Conservation (phyloP, 2,888 invertebrate species). For the Athalia cordata region DNA sequence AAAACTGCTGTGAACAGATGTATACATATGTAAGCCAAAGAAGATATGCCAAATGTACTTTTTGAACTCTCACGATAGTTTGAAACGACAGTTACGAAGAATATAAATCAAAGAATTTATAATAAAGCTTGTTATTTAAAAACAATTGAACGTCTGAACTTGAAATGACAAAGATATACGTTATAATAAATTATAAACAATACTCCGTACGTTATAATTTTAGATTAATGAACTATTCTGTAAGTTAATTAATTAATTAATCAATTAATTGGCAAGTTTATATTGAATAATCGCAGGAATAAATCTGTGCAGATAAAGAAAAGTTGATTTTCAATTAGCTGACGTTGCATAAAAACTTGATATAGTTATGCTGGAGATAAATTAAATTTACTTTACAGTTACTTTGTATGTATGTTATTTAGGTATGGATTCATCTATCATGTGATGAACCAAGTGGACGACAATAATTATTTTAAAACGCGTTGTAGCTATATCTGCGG, state of each 20-base stretch:
- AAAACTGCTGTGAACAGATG: too few relatives aligned
- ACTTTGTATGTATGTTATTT: neutral
- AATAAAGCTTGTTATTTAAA: constrained; percentile 31
- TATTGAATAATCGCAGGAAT: neutral
- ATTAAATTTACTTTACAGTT: neutral
- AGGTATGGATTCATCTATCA: neutral
- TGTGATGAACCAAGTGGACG: neutral
- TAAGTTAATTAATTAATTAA: constrained; percentile 8
- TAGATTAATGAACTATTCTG: constrained; percentile 10
- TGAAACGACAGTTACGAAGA: neutral
- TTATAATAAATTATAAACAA: constrained; percentile 23
- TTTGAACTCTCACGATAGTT: neutral
- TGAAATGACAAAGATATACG: constrained; percentile 7
- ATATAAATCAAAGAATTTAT: constrained; percentile 1
- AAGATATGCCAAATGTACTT: constrained; percentile 38
- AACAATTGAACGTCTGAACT: constrained; percentile 25
- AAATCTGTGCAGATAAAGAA: constrained; percentile 15
- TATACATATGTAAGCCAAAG: constrained; percentile 16
- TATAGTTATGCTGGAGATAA: neutral
- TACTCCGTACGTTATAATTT: neutral
- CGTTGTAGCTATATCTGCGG: constrained; percentile 52
- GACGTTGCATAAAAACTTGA: neutral
- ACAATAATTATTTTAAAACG: constrained; percentile 39
- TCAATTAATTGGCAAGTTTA: neutral
- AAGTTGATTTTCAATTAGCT: neutral